phyloP scores from a whole-genome alignment of 2,113 vertebrate species.

The Riparia riparia region DNA sequence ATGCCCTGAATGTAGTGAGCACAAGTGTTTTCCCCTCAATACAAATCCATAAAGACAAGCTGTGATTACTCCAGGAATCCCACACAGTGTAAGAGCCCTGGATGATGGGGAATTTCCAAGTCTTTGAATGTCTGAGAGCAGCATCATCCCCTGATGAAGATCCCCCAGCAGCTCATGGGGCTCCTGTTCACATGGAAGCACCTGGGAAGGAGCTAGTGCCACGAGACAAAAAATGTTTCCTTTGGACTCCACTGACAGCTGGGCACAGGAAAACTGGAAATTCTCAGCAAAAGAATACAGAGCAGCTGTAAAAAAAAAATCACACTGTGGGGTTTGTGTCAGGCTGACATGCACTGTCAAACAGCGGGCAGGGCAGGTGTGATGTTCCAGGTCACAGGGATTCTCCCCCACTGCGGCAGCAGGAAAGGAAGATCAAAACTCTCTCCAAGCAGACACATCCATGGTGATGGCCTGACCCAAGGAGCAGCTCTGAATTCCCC shows the following conservation, averaged over 20 bases:
- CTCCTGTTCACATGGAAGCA: rapidly evolving
- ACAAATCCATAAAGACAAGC: background rate
- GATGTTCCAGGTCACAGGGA: background rate
- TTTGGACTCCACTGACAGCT: background rate
- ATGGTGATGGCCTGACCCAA: background rate
- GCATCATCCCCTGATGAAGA: background rate
- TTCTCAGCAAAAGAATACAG: background rate
- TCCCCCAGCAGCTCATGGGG: background rate
- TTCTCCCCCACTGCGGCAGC: background rate
- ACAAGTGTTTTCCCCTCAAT: background rate
- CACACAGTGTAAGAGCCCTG: background rate
- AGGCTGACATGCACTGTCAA: background rate
- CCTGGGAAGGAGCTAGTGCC: background rate
- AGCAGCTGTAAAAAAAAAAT: background rate
- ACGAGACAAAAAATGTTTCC: background rate
- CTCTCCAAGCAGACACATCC: background rate
- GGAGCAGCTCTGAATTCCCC: background rate
- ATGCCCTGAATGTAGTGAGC: background rate
- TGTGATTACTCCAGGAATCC: background rate
- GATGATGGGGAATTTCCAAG: background rate
- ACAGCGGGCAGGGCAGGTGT: background rate
- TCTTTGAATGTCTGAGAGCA: background rate
- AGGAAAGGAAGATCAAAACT: background rate
- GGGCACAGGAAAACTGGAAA: background rate
- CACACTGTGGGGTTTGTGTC: background rate